Evolutionary conservation across 1,140 invertebrate genomes (phyloP), one percentile per base, ranked within the genome.

Genomic region (Dendrolimus punctatus): DNA sequence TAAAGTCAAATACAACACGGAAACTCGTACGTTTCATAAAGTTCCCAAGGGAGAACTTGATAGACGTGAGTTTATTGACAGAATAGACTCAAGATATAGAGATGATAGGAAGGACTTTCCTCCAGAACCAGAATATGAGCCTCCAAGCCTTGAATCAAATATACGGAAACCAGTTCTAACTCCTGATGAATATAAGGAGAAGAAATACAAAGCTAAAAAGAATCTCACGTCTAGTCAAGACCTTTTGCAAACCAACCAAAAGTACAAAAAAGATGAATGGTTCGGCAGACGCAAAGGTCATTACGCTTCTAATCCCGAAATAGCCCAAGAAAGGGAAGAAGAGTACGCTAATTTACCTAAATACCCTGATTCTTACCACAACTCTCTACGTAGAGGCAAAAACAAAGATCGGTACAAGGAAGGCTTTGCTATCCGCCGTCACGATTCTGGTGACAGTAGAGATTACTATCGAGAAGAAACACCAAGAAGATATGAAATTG

Each of bases 131-230:
- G 90, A 91, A 64, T 90, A 89, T 51, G 91, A 92, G 73, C 91
- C 91, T 8, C 90, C 90, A 54, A 91, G 90, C 58, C 77, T 92
- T 23, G 91, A 92, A 64, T 91, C 90, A 1, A 90, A 90, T 63
- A 74, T 87, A 6, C 89, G 87, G 6, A 90, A 89, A 58, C 88
- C 88, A 39, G 85, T 90, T 52, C 88, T 90, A 46, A 90, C 89
- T 10, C 90, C 90, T n/a, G 88, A 91, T 57, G 88, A 86, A 52
- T 84, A 81, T 49, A 84, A 73, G 55, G 81, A 82, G 56, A 87
- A 87, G 49, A 85, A 85, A 65, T 87, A 85, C 51, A 87, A 78
- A 76, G 72, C 73, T 9, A 80, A 75, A 66, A 85, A 88, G 61
- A 73, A 81, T 58, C 76, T 87, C 52, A 85, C 87, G 68, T 81